Evolutionary conservation across 2,113 vertebrate species (phyloP).

Genomic region (Scatophagus argus): DNA sequence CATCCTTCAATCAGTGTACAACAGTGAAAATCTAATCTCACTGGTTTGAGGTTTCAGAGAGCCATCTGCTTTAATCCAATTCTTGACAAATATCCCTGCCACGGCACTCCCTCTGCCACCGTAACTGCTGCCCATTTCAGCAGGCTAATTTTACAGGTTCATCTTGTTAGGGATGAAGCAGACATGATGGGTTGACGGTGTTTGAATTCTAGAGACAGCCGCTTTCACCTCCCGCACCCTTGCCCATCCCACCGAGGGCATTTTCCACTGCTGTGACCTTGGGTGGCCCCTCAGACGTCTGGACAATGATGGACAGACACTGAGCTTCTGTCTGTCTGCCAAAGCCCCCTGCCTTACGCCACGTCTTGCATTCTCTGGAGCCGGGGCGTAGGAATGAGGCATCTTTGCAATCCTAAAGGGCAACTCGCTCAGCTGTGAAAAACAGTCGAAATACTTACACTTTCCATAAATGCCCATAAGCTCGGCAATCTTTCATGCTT

Average conservation of each 20-base stretch:
- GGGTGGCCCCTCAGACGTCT: conserved; percentile 31
- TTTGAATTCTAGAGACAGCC: conserved; percentile 62
- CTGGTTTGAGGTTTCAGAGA: conserved; percentile 73
- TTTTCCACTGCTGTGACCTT: conserved; percentile 60
- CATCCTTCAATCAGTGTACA: conserved; percentile 74
- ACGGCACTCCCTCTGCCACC: conserved; percentile 53
- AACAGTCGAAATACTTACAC: conserved; percentile 78
- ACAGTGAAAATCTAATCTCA: conserved; percentile 74
- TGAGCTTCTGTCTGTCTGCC: conserved; percentile 54
- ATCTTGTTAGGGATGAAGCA: conserved; percentile 64
- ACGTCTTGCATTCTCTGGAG: conserved; percentile 60
- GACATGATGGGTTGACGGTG: conserved; percentile 45
- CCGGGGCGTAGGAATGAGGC: conserved; percentile 56
- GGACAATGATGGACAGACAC: conserved; percentile 59
- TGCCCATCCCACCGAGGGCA: conserved; percentile 59
- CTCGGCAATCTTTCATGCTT: conserved; percentile 78
- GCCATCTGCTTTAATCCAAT: conserved; percentile 79
- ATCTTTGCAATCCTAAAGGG: conserved; percentile 78
- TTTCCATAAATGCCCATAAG: conserved; percentile 79
- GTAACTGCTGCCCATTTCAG: conserved; percentile 54
- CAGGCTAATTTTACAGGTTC: conserved; percentile 72
- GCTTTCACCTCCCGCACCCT: conserved; percentile 49
- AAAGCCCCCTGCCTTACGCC: conserved; percentile 34
- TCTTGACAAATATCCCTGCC: conserved; percentile 68
- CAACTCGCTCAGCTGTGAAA: conserved; percentile 76